A percentile compares a stretch with the other conserved stretches of the same genome.
Evolutionary conservation across 2,888 invertebrate species (phyloP).

Genomic region (Strigamia transsilvanica): DNA sequence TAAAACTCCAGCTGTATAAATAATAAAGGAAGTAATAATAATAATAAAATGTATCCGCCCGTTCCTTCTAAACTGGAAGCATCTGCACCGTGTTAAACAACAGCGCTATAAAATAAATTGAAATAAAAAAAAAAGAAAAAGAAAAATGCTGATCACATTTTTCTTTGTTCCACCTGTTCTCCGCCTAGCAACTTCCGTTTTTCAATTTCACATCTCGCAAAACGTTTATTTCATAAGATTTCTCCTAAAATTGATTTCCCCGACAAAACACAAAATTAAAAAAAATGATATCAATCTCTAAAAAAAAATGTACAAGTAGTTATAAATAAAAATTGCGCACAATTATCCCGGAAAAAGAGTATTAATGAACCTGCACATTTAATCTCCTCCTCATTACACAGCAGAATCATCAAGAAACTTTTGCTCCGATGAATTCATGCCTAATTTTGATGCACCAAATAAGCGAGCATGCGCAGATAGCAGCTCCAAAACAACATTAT

Average conservation of each 20-base stretch:
- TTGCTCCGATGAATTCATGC: slow-evolving; percentile 20
- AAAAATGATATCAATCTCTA: neutral
- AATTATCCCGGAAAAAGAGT: neutral
- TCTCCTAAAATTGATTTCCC: neutral
- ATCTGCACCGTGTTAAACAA: slow-evolving; percentile 18
- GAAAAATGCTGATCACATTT: slow-evolving; percentile 27
- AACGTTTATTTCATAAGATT: slow-evolving; percentile 2
- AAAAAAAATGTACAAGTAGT: neutral
- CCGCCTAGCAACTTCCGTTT: neutral
- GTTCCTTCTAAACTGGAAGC: neutral
- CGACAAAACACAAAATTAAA: neutral
- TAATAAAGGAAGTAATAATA: neutral
- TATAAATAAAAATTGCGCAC: neutral
- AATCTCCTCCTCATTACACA: slow-evolving; percentile 34
- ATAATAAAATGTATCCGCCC: neutral
- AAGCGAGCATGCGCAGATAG: slow-evolving; percentile 26
- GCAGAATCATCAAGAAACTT: slow-evolving; percentile 32
- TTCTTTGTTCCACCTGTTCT: neutral
- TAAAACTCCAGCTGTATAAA: neutral
- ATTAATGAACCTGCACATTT: slow-evolving; percentile 22
- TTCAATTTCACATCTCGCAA: neutral
- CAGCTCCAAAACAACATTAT: slow-evolving; percentile 12
- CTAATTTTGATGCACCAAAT: slow-evolving; percentile 21
- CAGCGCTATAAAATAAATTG: neutral
- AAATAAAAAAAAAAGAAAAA: neutral